Base-by-base conservation (phyloP, 2,888 invertebrate species). In the Celastrina argiolus region DNA sequence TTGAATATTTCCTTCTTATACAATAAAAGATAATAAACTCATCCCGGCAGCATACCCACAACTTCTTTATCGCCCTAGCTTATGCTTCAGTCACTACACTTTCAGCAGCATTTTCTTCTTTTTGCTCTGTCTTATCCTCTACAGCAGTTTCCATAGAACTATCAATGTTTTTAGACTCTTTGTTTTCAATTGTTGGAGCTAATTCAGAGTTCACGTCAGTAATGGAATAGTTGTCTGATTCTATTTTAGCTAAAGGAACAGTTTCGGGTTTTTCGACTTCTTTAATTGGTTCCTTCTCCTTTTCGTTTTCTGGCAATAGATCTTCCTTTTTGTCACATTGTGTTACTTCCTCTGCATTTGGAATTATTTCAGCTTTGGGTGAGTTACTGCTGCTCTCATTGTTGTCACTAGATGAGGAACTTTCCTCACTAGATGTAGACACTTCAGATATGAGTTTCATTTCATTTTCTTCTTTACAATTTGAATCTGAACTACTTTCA, bases 331-430 rank as follows among this genome's bases (percentile, higher is more conserved):
- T 64, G 59, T 69, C 64, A 56, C 64, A 42, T 51, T 69, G 64
- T 58, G 69, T 56, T 45, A 42, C 81, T 75, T 76, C 70, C 22
- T 74, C 82, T 58, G 80, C 71, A 72, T 87, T 87, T 8, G 87
- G 45, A 64, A 42, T 61, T 66, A 81, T 76, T n/a, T 76, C 84
- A 56, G 80, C 73, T 73, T 88, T 90, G 3, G 91, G 89, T 10
- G 91, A 91, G 71, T 85, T 87, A 69, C 90, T 89, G 69, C 87
- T 90, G 1, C 85, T 85, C 79, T 89, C 88, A 67, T 85, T 89
- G 65, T 88, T 89, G 66, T 89, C 91, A 79, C 88, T 89, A 12
- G 88, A 88, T 39, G 88, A 88, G 26, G 88, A 90, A 72, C 87
- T 90, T 72, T 89, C 89, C 72, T 90, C 91, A 76, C 87, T 89